phyloP scores from a whole-genome alignment of 1,140 invertebrate species.

The Telenomus remus region DNA sequence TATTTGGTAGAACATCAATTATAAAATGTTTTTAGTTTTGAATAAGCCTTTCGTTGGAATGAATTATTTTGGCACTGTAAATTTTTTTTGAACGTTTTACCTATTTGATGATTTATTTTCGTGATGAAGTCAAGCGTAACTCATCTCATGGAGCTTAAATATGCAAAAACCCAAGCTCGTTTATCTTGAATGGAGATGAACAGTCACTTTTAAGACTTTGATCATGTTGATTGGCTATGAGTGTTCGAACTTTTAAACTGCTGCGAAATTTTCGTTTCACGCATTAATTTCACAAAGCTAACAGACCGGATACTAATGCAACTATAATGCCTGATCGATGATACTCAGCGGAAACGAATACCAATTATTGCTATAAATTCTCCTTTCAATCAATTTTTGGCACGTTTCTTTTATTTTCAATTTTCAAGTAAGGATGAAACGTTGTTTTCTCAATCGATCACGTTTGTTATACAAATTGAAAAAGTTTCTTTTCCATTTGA shows the following conservation, averaged over 20 bases:
- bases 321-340: constrained; percentile 30
- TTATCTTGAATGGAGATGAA: constrained; percentile 29
- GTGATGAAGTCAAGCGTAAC: neutral
- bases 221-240: constrained; percentile 24
- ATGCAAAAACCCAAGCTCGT: constrained; percentile 14
- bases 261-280: constrained; percentile 29
- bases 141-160: constrained; percentile 14
- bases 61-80: too few relatives aligned
- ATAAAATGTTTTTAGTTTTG: too few relatives aligned
- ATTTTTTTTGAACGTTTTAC: neutral
- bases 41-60: too few relatives aligned
- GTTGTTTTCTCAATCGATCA: too few relatives aligned
- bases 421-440: too few relatives aligned
- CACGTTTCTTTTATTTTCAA: too few relatives aligned
- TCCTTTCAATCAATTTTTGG: too few relatives aligned
- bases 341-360: too few relatives aligned
- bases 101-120: constrained; percentile 7
- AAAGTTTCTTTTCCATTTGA: too few relatives aligned
- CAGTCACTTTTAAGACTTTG: constrained; percentile 28
- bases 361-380: too few relatives aligned
- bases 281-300: constrained; percentile 22
- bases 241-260: constrained; percentile 27
- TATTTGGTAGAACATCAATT: too few relatives aligned
- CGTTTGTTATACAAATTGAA: too few relatives aligned
- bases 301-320: constrained; percentile 37